A percentile compares a stretch with the other conserved stretches of the same genome.
These are phyloP conservation scores for Icerya purchasi DNA, from an alignment of 2,888 invertebrate genomes.

Conservation along the genomic window DNA sequence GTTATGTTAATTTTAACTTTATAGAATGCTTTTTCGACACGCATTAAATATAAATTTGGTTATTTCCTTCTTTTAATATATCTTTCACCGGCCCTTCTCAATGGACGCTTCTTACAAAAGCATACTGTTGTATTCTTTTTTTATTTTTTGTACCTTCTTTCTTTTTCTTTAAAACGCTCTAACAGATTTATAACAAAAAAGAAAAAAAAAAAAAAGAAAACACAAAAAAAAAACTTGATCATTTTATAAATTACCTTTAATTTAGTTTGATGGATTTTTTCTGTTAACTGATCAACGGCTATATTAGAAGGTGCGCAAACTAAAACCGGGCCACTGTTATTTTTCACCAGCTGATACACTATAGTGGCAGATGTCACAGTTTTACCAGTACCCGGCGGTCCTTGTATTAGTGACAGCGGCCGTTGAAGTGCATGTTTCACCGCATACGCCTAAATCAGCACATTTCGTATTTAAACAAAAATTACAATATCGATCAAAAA, in stretches of 20 bases:
- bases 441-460: slow-evolving; percentile 57
- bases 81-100: too few species aligned
- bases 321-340: slow-evolving; percentile 79
- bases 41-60: too few species aligned
- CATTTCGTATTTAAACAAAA: too few species aligned
- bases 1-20: too few species aligned
- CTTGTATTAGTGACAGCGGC: slow-evolving; percentile 90
- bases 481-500: too few species aligned
- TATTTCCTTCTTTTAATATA: too few species aligned
- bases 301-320: slow-evolving; percentile 99
- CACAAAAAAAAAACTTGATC: slow-evolving; percentile 1
- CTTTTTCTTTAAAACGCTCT: not conserved
- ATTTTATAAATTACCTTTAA: slow-evolving; percentile 38
- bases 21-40: too few species aligned
- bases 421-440: slow-evolving; percentile 94
- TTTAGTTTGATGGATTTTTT: slow-evolving; percentile 94
- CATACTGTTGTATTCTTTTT: not conserved
- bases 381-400: slow-evolving; percentile 92
- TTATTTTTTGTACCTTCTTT: not conserved
- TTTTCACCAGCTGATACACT: slow-evolving; percentile 90
- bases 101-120: too few species aligned
- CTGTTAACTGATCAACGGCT: slow-evolving; percentile 95
- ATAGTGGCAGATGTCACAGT: slow-evolving; percentile 98
- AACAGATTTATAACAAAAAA: not conserved
- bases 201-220: not conserved